Conservation (phyloP, 2,888 invertebrate genomes). For the Drosophila hawaiiensis region DNA sequence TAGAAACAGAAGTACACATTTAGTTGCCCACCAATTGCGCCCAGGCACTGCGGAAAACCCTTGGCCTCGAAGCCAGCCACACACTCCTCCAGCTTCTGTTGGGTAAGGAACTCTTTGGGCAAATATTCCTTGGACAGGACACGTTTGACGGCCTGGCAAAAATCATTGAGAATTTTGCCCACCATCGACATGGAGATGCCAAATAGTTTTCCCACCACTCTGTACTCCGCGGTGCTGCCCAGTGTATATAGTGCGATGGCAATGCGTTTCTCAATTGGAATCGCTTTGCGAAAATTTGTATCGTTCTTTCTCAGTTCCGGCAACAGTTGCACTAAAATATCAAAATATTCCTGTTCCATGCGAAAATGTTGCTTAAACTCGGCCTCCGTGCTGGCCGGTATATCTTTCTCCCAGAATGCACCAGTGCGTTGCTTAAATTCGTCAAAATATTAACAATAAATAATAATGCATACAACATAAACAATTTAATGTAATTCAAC, state of each 20-base stretch:
- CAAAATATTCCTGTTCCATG: constrained; percentile 3
- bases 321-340: constrained; percentile 1
- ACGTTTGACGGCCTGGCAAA: constrained; percentile 6
- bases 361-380: constrained; percentile 1
- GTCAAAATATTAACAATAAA: neutral
- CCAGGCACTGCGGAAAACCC: constrained; percentile 16
- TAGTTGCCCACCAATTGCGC: constrained; percentile 3
- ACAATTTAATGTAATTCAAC: neutral
- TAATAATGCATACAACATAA: neutral
- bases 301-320: neutral
- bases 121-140: neutral
- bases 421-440: neutral
- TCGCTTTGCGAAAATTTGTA: neutral
- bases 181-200: neutral
- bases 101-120: constrained; percentile 6
- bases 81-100: neutral
- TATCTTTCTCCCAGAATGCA: neutral
- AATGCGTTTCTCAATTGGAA: constrained; percentile 9
- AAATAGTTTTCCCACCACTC: neutral
- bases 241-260: constrained; percentile 12
- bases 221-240: neutral
- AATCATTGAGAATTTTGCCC: neutral
- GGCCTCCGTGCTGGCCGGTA: neutral
- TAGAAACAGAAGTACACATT: neutral
- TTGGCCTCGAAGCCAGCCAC: neutral